phyloP scores from a whole-genome alignment of 2,888 invertebrate species.

The Molanna angustata region DNA sequence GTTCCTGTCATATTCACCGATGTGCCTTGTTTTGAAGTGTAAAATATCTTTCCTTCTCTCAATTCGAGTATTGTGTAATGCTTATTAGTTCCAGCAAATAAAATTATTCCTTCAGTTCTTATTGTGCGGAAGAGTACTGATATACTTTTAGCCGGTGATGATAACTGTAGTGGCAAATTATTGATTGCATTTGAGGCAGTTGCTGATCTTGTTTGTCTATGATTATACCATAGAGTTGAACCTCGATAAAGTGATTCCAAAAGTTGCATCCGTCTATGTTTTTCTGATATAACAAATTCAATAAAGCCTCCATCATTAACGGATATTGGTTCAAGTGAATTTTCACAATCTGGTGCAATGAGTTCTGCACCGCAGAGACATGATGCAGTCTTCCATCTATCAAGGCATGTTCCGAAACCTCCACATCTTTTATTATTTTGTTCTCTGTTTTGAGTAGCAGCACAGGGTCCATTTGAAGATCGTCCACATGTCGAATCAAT shows the following conservation, averaged over 20 bases:
- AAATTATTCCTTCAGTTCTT: conserved; percentile 73
- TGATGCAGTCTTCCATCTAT: conserved; percentile 77
- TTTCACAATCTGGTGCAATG: conserved; percentile 76
- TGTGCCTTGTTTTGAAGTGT: conserved; percentile 75
- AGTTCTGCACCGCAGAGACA: conserved; percentile 69
- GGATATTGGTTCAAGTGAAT: conserved; percentile 75
- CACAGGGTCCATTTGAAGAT: conserved; percentile 64
- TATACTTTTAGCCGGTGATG: conserved; percentile 65
- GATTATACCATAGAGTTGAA: conserved; percentile 64
- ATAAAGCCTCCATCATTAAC: conserved; percentile 76
- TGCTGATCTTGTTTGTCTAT: conserved; percentile 42
- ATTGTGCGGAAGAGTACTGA: conserved; percentile 81
- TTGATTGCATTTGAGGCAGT: conserved; percentile 34
- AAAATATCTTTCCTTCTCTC: conserved; percentile 70
- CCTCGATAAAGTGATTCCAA: conserved; percentile 76
- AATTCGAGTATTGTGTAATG: conserved; percentile 83
- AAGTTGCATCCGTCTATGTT: conserved; percentile 82
- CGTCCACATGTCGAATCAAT: conserved; percentile 76
- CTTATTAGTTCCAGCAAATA: conserved; percentile 83
- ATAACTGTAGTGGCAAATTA: conserved; percentile 38
- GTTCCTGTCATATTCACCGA: conserved; percentile 80
- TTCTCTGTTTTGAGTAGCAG: conserved; percentile 43
- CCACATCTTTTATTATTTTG: conserved; percentile 54
- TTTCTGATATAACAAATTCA: conserved; percentile 76
- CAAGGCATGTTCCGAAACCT: conserved; percentile 70